A percentile compares a stretch with the other conserved stretches of the same genome.
Conservation (phyloP, 2,888 invertebrate genomes). For the Smittia aterrima region DNA sequence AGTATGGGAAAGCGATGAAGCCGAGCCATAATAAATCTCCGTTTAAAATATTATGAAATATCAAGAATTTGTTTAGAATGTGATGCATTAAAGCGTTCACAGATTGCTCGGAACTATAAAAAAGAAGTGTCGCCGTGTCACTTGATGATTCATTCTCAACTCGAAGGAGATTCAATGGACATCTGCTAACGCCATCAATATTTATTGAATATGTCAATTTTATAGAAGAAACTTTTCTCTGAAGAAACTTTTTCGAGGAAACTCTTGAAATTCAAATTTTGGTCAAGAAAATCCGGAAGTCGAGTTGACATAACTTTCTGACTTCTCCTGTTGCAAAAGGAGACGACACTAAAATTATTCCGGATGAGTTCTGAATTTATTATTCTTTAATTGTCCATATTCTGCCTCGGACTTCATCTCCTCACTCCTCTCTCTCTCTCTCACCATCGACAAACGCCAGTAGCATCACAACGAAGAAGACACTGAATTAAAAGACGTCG, state of each 20-base stretch:
- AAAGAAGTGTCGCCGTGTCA: conserved; percentile 33
- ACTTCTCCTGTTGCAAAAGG: not conserved
- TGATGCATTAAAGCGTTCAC: conserved; percentile 29
- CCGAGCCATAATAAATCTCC: conserved; percentile 33
- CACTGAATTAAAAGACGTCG: conserved; percentile 9
- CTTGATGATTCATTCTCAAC: conserved; percentile 33
- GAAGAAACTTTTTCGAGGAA: not conserved
- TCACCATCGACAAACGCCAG: not conserved
- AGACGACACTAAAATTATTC: conserved; percentile 1
- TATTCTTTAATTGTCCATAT: conserved; percentile 23
- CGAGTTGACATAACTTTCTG: too few species aligned
- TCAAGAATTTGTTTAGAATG: conserved; percentile 25
- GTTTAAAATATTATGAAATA: conserved; percentile 8
- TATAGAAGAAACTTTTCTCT: conserved; percentile 18
- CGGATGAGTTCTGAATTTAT: conserved; percentile 4
- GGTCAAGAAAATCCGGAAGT: not conserved
- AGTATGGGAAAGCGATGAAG: not conserved
- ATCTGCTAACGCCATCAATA: conserved; percentile 41
- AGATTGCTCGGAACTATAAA: not conserved
- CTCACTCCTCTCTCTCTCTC: not conserved
- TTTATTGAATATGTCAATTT: conserved; percentile 40
- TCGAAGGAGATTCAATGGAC: conserved; percentile 24
- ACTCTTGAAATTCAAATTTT: conserved; percentile 29
- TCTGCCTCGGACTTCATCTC: not conserved
- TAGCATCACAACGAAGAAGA: conserved; percentile 3